A percentile compares a stretch with the other conserved stretches of the same genome.
phyloP scores from a whole-genome alignment of 2,113 vertebrate species.

The Dascyllus trimaculatus region DNA sequence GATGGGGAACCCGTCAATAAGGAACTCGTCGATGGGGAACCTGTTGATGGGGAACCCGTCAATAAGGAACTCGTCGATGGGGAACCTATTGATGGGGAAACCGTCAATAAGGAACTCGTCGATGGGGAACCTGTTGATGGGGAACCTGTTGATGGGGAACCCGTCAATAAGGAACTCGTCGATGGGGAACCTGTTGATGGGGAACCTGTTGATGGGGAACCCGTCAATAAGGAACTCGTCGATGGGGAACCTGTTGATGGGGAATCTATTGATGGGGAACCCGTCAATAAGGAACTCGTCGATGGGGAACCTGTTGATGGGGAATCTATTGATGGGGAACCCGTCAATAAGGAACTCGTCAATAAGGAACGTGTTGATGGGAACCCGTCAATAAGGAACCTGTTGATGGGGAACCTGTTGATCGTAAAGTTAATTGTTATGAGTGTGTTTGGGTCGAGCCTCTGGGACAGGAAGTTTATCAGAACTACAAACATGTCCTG shows the following conservation, averaged over 20 bases:
- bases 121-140: background rate
- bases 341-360: background rate
- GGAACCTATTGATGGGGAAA: background rate
- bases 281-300: background rate
- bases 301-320: background rate
- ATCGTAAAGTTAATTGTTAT: background rate
- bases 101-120: background rate
- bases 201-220: background rate
- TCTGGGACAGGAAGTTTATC: constrained; percentile 47
- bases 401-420: background rate
- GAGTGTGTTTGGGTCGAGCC: constrained; percentile 23
- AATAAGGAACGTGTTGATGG: background rate
- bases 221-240: background rate
- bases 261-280: background rate
- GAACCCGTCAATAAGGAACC: background rate
- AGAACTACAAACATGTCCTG: background rate
- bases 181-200: background rate
- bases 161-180: background rate
- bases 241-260: background rate
- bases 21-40: no score
- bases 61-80: background rate
- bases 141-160: background rate
- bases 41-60: background rate
- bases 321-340: background rate
- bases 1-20: background rate